Conservation (phyloP, 2,888 invertebrate species). For the Cryptus viduatorius region DNA sequence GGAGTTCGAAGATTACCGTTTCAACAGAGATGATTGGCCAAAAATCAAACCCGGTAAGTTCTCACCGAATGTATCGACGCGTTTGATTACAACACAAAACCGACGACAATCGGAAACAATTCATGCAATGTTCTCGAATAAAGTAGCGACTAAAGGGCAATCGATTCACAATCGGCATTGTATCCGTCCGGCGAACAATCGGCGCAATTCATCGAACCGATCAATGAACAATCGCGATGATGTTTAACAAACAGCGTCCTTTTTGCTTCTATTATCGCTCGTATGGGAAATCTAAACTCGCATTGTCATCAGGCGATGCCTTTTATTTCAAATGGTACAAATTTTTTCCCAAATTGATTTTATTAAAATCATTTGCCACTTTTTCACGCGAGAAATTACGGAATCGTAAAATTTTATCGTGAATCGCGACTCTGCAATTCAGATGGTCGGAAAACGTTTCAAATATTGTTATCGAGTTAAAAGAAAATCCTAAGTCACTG, state of each 20-base stretch:
- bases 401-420: no score
- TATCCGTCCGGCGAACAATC: constrained; percentile 45
- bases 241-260: neutral
- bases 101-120: neutral
- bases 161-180: constrained; percentile 49
- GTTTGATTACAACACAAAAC: neutral
- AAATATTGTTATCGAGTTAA: no score
- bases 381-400: no score
- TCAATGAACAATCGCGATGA: constrained; percentile 51
- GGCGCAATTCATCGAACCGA: constrained; percentile 49
- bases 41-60: constrained; percentile 75
- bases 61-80: neutral
- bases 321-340: neutral
- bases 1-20: constrained; percentile 84
- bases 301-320: neutral
- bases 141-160: neutral
- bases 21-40: constrained; percentile 79
- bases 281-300: neutral
- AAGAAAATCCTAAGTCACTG: no score
- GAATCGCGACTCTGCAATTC: no score
- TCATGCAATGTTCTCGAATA: neutral
- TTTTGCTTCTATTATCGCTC: neutral
- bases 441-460: no score
- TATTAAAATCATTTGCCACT: no score
- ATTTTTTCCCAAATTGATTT: no score